A percentile compares a stretch with the other conserved stretches of the same genome.
These are phyloP conservation scores for Carposina sasakii DNA, from an alignment of 1,140 invertebrate species.

Conservation along the genomic window DNA sequence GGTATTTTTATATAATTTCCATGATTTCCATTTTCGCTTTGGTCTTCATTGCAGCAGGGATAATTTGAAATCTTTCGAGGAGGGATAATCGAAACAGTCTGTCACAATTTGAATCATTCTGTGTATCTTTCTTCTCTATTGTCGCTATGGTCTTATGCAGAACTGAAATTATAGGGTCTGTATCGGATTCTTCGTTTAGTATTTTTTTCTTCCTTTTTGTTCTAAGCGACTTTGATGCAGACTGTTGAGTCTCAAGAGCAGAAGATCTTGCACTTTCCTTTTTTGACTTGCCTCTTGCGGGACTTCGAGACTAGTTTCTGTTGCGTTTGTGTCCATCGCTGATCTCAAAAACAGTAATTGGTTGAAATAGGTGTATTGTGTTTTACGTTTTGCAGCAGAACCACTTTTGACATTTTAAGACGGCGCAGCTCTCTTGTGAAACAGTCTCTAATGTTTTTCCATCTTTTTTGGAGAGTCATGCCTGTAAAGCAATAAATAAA, in stretches of 20 bases:
- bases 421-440: slow-evolving; percentile 20
- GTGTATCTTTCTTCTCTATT: too few relatives aligned
- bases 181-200: slow-evolving; percentile 24
- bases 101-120: slow-evolving; percentile 26
- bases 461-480: slow-evolving; percentile 18
- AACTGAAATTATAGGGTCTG: slow-evolving; percentile 26
- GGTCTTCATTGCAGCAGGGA: slow-evolving; percentile 9
- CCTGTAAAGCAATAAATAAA: slow-evolving; percentile 21
- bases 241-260: slow-evolving; percentile 25
- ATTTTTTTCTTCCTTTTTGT: slow-evolving; percentile 27
- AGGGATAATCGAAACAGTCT: slow-evolving; percentile 23
- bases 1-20: slow-evolving; percentile 9
- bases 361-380: slow-evolving; percentile 13
- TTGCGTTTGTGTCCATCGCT: slow-evolving; percentile 21
- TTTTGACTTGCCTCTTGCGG: slow-evolving; percentile 25
- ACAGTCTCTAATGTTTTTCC: slow-evolving; percentile 19
- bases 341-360: slow-evolving; percentile 22
- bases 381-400: slow-evolving; percentile 16
- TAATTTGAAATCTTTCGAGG: slow-evolving; percentile 9
- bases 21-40: slow-evolving; percentile 10
- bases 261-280: slow-evolving; percentile 23
- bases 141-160: slow-evolving; percentile 25
- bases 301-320: slow-evolving; percentile 25
- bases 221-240: slow-evolving; percentile 27
- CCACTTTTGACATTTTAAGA: slow-evolving; percentile 19